Evolutionary conservation across 2,113 vertebrate genomes (phyloP).

Genomic region (Tachuris rubrigastra): DNA sequence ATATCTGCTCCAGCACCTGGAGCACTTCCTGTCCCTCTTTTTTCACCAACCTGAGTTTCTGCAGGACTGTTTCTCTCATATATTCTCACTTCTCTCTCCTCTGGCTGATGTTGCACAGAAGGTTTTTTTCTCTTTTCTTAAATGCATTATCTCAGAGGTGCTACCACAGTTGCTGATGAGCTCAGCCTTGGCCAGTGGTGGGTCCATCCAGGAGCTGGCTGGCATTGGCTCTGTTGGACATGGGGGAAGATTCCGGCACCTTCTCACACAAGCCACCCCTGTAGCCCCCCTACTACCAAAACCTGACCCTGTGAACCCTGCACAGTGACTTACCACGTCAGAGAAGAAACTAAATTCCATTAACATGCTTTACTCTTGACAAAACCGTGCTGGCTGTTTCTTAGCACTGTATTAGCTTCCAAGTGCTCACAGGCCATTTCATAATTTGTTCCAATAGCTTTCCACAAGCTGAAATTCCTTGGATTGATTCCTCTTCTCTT

Average conservation of each 20-base stretch:
- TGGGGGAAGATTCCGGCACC: background rate
- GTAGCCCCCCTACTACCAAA: accelerated
- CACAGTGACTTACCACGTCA: background rate
- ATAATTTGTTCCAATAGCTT: slow-evolving; percentile 3
- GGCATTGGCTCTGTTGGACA: accelerated
- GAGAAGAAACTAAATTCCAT: background rate
- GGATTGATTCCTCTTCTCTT: background rate
- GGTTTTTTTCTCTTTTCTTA: background rate
- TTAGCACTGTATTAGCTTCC: background rate
- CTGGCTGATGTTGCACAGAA: background rate
- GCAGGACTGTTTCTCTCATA: background rate
- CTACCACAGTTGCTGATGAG: accelerated
- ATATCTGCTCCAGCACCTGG: background rate
- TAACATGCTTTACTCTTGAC: background rate
- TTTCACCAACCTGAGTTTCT: background rate
- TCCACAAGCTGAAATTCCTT: background rate
- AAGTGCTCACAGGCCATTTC: background rate
- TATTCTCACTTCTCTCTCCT: background rate
- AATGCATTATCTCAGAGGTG: background rate
- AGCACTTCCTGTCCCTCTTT: background rate
- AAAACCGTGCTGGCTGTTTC: background rate
- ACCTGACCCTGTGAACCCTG: background rate
- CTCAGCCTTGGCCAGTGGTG: accelerated
- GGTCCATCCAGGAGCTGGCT: background rate
- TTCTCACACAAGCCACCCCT: background rate